Conservation (phyloP, 2,797 vertebrate species). For the Nannoperca australis region DNA sequence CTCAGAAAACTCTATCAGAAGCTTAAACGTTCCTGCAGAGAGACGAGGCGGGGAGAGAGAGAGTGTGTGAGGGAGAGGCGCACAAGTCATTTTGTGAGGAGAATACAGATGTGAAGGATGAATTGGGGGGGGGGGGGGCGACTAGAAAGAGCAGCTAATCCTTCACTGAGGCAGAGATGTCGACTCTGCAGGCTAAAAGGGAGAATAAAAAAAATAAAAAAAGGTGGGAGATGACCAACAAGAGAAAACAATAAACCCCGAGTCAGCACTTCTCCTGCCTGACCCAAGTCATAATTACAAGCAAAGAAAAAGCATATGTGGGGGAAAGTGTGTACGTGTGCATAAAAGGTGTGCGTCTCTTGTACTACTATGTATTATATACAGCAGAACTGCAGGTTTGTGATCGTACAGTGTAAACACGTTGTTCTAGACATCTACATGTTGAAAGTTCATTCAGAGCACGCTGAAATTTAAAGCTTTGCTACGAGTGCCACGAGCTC, state of each 20-base stretch:
- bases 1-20: conserved; percentile 99
- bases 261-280: conserved; percentile 43
- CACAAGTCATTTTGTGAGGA: conserved; percentile 16
- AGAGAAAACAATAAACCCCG: conserved; percentile 30
- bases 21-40: conserved; percentile 96
- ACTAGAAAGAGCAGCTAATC: conserved; percentile 33
- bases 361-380: not conserved
- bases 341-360: not conserved
- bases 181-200: conserved; percentile 39
- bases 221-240: conserved; percentile 4
- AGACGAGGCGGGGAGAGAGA: not conserved
- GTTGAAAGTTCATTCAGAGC: not conserved
- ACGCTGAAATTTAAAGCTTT: not conserved
- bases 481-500: not conserved
- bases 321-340: not conserved
- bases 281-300: conserved; percentile 31
- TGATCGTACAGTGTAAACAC: not conserved
- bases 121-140: conserved; percentile 1
- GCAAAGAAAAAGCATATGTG: not conserved
- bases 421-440: not conserved
- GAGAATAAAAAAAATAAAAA: not conserved
- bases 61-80: not conserved
- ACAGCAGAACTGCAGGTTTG: not conserved
- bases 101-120: conserved; percentile 40
- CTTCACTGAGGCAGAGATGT: conserved; percentile 40